Conservation (phyloP, 2,113 vertebrate genomes). For the Polypterus senegalus region DNA sequence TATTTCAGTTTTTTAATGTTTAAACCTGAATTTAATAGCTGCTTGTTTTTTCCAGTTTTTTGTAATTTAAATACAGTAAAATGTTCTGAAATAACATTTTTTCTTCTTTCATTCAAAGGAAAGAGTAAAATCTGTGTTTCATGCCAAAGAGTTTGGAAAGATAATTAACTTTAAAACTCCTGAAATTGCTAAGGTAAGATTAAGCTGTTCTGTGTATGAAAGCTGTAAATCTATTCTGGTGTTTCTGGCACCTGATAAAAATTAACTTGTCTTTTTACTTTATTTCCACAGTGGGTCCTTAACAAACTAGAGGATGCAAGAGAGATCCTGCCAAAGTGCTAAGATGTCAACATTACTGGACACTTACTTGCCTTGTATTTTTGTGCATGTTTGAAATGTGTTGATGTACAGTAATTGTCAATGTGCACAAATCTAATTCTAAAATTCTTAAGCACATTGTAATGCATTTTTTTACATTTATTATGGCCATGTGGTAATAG, state of each 20-base stretch:
- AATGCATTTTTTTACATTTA: too few relatives aligned
- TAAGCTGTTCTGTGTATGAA: neutral
- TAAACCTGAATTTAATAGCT: too few relatives aligned
- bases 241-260: neutral
- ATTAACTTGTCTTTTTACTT: slow-evolving; percentile 12
- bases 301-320: slow-evolving; percentile 79
- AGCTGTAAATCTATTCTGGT: neutral
- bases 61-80: neutral
- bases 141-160: slow-evolving; percentile 95
- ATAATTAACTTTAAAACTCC: slow-evolving; percentile 89
- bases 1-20: too few relatives aligned
- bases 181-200: slow-evolving; percentile 77
- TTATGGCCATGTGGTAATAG: too few relatives aligned
- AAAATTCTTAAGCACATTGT: too few relatives aligned
- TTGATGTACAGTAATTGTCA: too few relatives aligned
- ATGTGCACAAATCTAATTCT: too few relatives aligned
- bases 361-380: too few relatives aligned
- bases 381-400: too few relatives aligned
- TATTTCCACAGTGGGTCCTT: slow-evolving; percentile 74
- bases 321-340: slow-evolving; percentile 63
- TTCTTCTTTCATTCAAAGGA: slow-evolving; percentile 53
- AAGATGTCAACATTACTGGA: slow-evolving; percentile 5
- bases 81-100: neutral
- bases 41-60: too few relatives aligned
- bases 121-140: slow-evolving; percentile 91